A percentile compares a stretch with the other conserved stretches of the same genome.
Evolutionary conservation across 2,797 vertebrate genomes (phyloP).

Genomic region (Xenentodon cancila): DNA sequence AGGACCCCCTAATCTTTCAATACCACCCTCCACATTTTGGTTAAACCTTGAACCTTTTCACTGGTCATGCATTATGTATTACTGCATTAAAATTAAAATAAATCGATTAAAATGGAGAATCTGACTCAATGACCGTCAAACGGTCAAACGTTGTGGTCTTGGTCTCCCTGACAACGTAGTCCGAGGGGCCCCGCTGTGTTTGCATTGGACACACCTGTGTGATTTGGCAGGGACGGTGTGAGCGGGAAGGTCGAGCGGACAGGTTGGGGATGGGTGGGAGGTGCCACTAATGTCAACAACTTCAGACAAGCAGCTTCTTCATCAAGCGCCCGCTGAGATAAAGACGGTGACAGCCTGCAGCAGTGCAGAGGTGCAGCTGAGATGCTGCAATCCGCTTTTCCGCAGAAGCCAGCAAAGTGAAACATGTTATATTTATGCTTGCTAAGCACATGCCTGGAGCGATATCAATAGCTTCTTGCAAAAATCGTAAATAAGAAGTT

Average conservation of each 20-base stretch:
- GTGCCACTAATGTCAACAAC: conserved; percentile 58
- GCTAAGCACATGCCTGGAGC: conserved; percentile 1
- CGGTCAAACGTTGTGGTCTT: conserved; percentile 61
- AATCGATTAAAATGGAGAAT: conserved; percentile 27
- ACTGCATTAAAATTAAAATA: conserved; percentile 2
- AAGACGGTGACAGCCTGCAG: conserved; percentile 19
- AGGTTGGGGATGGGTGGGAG: conserved; percentile 15
- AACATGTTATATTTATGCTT: conserved; percentile 29
- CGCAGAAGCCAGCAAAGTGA: conserved; percentile 26
- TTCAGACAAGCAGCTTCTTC: conserved; percentile 59
- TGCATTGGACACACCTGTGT: conserved; percentile 76
- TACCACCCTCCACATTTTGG: conserved; percentile 2
- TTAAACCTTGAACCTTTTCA: conserved; percentile 17
- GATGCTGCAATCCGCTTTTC: conserved; percentile 41
- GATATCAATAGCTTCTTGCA: conserved; percentile 21
- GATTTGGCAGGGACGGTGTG: conserved; percentile 63
- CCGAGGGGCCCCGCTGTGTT: conserved; percentile 65
- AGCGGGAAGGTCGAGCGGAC: conserved; percentile 10
- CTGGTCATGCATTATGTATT: conserved; percentile 8
- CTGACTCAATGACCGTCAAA: conserved; percentile 26
- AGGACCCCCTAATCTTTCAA: neutral
- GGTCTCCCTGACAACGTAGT: conserved; percentile 55
- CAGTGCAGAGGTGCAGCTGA: neutral
- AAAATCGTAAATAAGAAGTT: conserved; percentile 32
- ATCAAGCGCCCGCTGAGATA: conserved; percentile 25